phyloP scores from a whole-genome alignment of 1,140 invertebrate species.

The Gonioctena quinquepunctata region DNA sequence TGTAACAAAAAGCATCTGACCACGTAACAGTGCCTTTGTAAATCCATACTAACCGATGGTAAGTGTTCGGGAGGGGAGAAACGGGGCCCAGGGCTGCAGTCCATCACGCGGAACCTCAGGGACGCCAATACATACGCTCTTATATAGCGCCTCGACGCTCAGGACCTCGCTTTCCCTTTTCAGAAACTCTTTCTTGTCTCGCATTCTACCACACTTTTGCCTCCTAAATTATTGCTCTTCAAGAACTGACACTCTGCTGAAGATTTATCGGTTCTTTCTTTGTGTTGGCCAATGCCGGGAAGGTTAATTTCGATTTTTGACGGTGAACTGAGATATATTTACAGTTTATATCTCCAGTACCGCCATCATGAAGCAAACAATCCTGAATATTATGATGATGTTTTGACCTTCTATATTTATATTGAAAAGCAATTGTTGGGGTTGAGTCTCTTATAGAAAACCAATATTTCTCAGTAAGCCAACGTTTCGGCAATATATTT shows the following conservation, averaged over 20 bases:
- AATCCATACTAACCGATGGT: slow-evolving; percentile 17
- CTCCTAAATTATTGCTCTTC: slow-evolving; percentile 14
- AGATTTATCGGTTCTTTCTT: neutral
- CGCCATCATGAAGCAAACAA: no score
- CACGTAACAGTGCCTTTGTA: neutral
- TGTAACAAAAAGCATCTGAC: neutral
- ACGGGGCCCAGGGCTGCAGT: slow-evolving; percentile 3
- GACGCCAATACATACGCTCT: slow-evolving; percentile 7
- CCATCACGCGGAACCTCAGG: slow-evolving; percentile 9
- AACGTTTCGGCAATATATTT: no score
- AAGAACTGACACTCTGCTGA: slow-evolving; percentile 7
- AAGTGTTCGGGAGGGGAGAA: neutral
- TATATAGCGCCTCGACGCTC: slow-evolving; percentile 1
- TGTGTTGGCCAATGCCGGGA: no score
- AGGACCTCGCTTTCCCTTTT: slow-evolving; percentile 2
- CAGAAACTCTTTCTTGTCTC: slow-evolving; percentile 14
- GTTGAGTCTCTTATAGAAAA: no score
- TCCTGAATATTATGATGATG: no score
- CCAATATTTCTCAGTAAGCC: no score
- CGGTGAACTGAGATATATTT: no score
- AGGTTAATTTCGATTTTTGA: no score
- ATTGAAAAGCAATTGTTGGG: no score
- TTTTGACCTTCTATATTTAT: no score
- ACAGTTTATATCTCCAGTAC: no score
- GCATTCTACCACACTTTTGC: neutral